phyloP scores from a whole-genome alignment of 2,113 vertebrate genomes.

The Aptenodytes patagonicus region DNA sequence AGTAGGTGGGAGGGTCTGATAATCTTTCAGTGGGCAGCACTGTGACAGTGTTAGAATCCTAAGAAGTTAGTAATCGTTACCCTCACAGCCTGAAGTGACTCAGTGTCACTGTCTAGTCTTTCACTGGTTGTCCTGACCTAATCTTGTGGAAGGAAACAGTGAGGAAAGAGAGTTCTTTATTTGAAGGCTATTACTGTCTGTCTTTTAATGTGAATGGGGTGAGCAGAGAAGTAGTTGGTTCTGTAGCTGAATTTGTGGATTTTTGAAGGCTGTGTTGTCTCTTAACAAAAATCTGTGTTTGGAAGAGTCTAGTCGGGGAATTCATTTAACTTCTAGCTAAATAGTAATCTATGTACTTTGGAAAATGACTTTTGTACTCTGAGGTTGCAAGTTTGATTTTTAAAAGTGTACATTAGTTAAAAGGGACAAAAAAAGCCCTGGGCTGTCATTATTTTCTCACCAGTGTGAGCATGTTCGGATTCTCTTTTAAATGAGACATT shows the following conservation, averaged over 20 bases:
- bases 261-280: neutral
- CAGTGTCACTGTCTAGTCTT: neutral
- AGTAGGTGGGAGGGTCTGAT: neutral
- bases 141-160: neutral
- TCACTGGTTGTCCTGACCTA: neutral
- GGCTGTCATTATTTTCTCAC: neutral
- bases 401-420: neutral
- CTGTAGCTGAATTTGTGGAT: neutral
- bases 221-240: neutral
- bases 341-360: neutral
- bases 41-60: neutral
- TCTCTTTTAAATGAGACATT: neutral
- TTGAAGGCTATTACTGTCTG: neutral
- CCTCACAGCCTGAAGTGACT: neutral
- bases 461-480: neutral
- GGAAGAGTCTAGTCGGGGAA: neutral
- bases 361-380: neutral
- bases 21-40: neutral
- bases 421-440: neutral
- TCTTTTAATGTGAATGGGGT: neutral
- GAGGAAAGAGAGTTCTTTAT: neutral
- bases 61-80: neutral
- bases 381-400: neutral
- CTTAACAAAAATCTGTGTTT: neutral
- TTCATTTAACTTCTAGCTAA: neutral